Base-by-base conservation (phyloP, 2,797 vertebrate species). In the Rhadinocentrus ornatus region DNA sequence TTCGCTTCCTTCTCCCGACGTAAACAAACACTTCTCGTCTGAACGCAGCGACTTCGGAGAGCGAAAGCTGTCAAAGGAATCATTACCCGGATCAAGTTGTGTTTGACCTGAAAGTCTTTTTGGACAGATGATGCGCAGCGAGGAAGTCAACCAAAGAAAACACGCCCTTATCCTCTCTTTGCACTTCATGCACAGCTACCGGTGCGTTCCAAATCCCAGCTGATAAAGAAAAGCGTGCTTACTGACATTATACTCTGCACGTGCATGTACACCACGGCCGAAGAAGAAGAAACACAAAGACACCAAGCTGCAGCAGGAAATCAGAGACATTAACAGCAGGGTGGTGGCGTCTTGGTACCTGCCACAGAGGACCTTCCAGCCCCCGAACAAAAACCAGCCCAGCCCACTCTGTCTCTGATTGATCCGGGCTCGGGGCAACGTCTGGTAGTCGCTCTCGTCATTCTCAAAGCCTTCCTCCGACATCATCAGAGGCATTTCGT, bases 401-500 rank as follows among this genome's bases (percentile, higher is more conserved):
- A 98, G 90, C 31, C 97, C 97, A 77, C 93, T 89, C 56, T 84
- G 95, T 64, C 94, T 93, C 35, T 93, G 95, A 1, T 74, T 89
- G 88, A 94, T 81, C 84, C 96, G 89, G 72, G 97, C 97, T 78
- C 96, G 94, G 22, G 98, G 97, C 71, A 99, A 91, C 1, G 97
- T 98, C 85, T 99, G 98, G 84, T 99, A 99, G 91, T 98, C 97
- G 27, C 95, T 97, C 87, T 99, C 98, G 4, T 98, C 97, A 13
- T 98, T 97, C 93, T 99, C 97, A 77, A 99, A 98, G 64, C 94
- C 97, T 91, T 99, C 98, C 92, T 99, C 98, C 44, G 98, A 99
- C 98, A 99, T 99, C 98, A 99, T 99, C 58, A 99, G 88, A 20
- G 98, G 98, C 97, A 99, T 99, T 91, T 99, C 97, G 78, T 99